Conservation (phyloP, 2,797 vertebrate genomes). For the Falco peregrinus region DNA sequence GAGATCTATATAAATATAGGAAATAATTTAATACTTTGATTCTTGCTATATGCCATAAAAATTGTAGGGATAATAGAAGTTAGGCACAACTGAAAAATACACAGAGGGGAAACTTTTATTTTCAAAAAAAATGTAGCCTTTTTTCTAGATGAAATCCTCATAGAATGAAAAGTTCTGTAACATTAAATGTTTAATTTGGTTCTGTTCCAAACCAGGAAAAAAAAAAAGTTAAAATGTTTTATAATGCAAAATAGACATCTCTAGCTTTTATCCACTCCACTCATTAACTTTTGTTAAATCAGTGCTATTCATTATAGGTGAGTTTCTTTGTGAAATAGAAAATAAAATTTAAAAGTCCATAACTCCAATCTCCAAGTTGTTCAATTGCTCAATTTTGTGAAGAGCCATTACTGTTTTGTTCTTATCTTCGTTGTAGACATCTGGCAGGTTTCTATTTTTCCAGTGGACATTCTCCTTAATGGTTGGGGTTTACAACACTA, state of each 20-base stretch:
- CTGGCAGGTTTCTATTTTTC: slow-evolving; percentile 20
- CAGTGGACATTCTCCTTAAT: slow-evolving; percentile 2
- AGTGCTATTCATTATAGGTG: slow-evolving; percentile 43
- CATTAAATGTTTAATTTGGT: slow-evolving; percentile 42
- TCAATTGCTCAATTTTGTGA: slow-evolving; percentile 37
- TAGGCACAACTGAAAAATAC: slow-evolving; percentile 19
- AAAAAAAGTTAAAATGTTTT: slow-evolving; percentile 31
- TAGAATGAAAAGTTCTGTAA: slow-evolving; percentile 41
- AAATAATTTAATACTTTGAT: slow-evolving; percentile 39
- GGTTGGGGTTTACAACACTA: neutral
- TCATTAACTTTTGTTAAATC: slow-evolving; percentile 59
- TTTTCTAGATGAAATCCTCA: neutral
- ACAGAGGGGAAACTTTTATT: neutral
- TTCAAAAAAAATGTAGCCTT: neutral
- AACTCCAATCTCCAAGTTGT: slow-evolving; percentile 28
- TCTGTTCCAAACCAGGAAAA: slow-evolving; percentile 16
- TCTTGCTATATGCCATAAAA: neutral
- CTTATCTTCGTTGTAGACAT: slow-evolving; percentile 41
- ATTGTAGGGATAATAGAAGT: neutral
- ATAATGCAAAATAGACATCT: slow-evolving; percentile 54
- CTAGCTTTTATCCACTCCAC: slow-evolving; percentile 43
- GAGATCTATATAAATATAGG: neutral
- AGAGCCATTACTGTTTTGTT: neutral
- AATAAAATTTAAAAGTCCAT: slow-evolving; percentile 30
- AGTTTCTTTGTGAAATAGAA: slow-evolving; percentile 40